phyloP scores from a whole-genome alignment of 2,797 vertebrate species.

The Microhierax caerulescens region DNA sequence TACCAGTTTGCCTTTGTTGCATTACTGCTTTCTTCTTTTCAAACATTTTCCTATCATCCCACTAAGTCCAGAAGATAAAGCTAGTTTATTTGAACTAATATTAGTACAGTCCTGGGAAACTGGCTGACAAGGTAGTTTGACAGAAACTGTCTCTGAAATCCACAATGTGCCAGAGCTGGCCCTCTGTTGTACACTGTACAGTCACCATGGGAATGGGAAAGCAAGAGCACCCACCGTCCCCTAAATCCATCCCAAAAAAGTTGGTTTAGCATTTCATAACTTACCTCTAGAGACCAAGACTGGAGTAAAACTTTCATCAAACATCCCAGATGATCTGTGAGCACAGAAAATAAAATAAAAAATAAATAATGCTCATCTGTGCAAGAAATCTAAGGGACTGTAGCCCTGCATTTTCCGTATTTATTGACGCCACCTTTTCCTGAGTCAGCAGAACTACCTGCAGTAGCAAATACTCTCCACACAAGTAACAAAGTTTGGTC shows the following conservation, averaged over 20 bases:
- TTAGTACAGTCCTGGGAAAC: neutral
- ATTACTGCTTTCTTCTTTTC: conserved; percentile 9
- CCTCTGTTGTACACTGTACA: neutral
- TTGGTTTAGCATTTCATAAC: neutral
- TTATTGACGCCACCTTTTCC: neutral
- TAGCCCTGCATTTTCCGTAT: neutral
- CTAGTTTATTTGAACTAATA: conserved; percentile 35
- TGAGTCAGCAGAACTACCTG: neutral
- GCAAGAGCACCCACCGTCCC: neutral
- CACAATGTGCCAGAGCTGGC: neutral
- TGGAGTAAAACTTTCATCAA: neutral
- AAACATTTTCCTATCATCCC: neutral
- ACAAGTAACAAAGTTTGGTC: neutral
- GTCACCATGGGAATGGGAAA: neutral
- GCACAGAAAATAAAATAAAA: neutral
- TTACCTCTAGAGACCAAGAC: neutral
- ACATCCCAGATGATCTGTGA: neutral
- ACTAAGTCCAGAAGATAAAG: conserved; percentile 1
- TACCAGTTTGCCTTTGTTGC: conserved; percentile 13
- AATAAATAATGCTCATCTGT: neutral
- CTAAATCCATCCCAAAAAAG: neutral
- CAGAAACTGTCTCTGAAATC: neutral
- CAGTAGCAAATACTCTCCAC: neutral
- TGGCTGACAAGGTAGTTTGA: neutral
- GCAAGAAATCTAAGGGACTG: neutral